phyloP scores from a whole-genome alignment of 1,140 invertebrate species.

The Camponotus pennsylvanicus region DNA sequence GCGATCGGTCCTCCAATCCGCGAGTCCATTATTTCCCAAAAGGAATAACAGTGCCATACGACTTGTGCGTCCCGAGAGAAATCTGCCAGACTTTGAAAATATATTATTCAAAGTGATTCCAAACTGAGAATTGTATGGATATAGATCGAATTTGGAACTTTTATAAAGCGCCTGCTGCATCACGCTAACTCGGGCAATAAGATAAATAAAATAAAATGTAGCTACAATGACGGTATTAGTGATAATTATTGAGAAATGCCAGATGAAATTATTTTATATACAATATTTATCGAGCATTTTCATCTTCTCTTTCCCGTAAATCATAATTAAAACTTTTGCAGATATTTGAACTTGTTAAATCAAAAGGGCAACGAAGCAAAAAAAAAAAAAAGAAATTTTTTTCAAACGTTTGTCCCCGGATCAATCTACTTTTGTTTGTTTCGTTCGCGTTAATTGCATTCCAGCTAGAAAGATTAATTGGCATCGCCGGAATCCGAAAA shows the following conservation, averaged over 20 bases:
- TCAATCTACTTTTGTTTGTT: conserved; percentile 46
- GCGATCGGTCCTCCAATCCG: conserved; percentile 3
- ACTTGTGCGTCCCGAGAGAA: conserved; percentile 24
- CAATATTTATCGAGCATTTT: background rate
- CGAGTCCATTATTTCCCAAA: conserved; percentile 35
- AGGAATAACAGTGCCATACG: conserved; percentile 4
- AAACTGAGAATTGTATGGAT: conserved; percentile 35
- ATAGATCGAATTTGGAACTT: conserved; percentile 22
- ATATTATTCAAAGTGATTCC: conserved; percentile 44
- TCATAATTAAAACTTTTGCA: background rate
- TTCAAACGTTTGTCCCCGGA: background rate
- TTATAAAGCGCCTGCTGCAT: conserved; percentile 25
- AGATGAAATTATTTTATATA: no score
- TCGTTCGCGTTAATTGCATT: conserved; percentile 57
- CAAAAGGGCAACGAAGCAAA: background rate
- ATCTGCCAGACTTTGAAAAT: conserved; percentile 46
- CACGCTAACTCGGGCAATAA: background rate
- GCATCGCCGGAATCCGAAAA: conserved; percentile 52
- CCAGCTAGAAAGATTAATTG: conserved; percentile 58
- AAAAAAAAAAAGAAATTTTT: background rate
- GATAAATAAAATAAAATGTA: background rate
- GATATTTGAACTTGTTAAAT: conserved; percentile 7
- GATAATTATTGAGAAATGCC: background rate
- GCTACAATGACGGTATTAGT: background rate
- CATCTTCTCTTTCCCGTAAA: background rate